Evolutionary conservation across 2,113 vertebrate genomes (phyloP), one percentile per base, ranked within the genome.

Genomic region (Scomber colias): DNA sequence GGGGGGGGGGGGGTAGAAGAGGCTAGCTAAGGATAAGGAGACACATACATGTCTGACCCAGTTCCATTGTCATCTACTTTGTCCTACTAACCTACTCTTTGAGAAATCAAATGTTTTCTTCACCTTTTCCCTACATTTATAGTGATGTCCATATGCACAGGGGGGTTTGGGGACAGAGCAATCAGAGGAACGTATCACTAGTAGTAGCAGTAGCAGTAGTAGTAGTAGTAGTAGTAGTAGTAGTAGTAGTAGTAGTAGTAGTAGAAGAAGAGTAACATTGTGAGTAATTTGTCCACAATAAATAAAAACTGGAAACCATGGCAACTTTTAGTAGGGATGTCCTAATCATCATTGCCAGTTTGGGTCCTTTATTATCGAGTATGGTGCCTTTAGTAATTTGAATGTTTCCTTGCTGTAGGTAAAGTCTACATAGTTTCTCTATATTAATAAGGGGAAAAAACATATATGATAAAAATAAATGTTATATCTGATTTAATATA

Each of bases 31-130:
- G 79, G 87, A 83, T 75, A 73, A 75, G 80, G 21, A 81, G 65
- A 81, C 54, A 70, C 83, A 86, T 40, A 70, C 85, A 86, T 40
- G 54, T 54, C 71, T 89, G 89, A 91, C 88, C 89, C 78, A 90
- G n/a, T 85, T 91, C 60, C 53, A 63, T 79, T 80, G 77, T 87
- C 16, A 11, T 87, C 21, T 44, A 73, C 67, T 71, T 71, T 84
- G 82, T 84, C 78, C 84, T 21, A 79, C 83, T 87, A 75, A 89
- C 80, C 84, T 51, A 89, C 50, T 77, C 53, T 64, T 40, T 51
- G 21, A 66, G 50, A 77, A 35, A 67, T 69, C 5, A 6, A 2
- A 68, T 61, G 56, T 72, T 86, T 81, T 59, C 72, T 53, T 87
- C 19, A 60, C 40, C 35, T 44, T 62, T 70, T 79, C 7, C 16